phyloP scores from a whole-genome alignment of 2,888 invertebrate species.

The Exephanes ischioxanthus region DNA sequence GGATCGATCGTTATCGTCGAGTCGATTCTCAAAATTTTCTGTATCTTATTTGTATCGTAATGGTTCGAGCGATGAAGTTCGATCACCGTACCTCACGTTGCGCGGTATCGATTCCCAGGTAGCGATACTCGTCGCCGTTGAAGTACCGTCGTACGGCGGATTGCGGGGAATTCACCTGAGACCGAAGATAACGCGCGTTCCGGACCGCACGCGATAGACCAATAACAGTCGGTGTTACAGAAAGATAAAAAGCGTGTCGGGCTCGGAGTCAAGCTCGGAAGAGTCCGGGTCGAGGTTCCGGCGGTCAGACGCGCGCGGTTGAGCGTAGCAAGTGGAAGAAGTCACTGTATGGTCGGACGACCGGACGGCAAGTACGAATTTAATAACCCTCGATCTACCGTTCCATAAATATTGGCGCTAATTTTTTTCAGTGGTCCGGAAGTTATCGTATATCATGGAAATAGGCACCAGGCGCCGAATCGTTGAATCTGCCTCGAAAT shows the following conservation, averaged over 20 bases:
- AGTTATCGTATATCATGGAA: not conserved
- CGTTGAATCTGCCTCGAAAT: not conserved
- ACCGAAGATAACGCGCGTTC: not conserved
- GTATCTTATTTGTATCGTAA: not conserved
- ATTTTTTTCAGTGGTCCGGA: not conserved
- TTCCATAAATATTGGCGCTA: not conserved
- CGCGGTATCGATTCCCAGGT: slow-evolving; percentile 30
- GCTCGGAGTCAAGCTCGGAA: not conserved
- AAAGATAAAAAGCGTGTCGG: slow-evolving; percentile 14
- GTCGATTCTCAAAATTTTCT: slow-evolving; percentile 5
- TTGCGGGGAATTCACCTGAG: slow-evolving; percentile 7
- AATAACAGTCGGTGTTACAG: not conserved
- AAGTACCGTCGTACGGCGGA: not conserved
- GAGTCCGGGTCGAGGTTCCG: slow-evolving; percentile 1
- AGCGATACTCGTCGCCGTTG: slow-evolving; percentile 12
- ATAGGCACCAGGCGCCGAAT: not conserved
- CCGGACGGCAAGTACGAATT: slow-evolving; percentile 4
- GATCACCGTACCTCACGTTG: slow-evolving; percentile 17
- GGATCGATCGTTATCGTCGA: slow-evolving; percentile 35
- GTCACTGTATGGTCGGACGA: slow-evolving; percentile 55
- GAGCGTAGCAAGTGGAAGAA: slow-evolving; percentile 58
- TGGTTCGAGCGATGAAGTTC: slow-evolving; percentile 14
- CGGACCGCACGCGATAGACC: slow-evolving; percentile 1
- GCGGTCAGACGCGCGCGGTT: slow-evolving; percentile 47
- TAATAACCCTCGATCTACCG: not conserved